phyloP scores from a whole-genome alignment of 2,113 vertebrate genomes.

The Ciconia boyciana region DNA sequence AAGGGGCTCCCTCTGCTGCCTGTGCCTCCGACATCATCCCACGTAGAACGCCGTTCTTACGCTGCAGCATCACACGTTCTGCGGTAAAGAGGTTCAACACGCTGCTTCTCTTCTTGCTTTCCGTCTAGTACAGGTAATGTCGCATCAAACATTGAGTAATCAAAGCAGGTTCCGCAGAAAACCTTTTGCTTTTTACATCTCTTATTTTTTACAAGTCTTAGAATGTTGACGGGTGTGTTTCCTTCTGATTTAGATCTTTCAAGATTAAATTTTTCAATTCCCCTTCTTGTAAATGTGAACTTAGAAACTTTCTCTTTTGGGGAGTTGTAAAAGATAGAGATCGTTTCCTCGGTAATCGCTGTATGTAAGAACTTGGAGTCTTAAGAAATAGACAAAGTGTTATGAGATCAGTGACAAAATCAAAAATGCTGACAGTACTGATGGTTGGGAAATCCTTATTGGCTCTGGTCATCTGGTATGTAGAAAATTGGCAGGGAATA shows the following conservation, averaged over 20 bases:
- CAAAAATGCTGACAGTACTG: neutral
- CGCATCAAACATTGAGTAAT: neutral
- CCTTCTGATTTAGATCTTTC: neutral
- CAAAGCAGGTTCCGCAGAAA: neutral
- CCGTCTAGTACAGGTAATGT: accelerated
- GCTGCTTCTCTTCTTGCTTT: neutral
- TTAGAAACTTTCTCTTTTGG: neutral
- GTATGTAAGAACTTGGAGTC: neutral
- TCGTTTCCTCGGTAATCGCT: neutral
- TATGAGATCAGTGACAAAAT: neutral
- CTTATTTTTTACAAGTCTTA: neutral
- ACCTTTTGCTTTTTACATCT: neutral
- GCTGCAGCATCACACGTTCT: neutral
- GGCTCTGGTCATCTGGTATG: neutral
- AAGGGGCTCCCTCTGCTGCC: neutral
- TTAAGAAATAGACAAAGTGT: neutral
- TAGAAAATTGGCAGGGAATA: neutral
- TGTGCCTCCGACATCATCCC: accelerated
- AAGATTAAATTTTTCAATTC: neutral
- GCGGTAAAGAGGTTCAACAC: neutral
- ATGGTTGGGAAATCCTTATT: neutral
- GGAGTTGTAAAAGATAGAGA: neutral
- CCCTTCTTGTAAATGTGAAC: neutral
- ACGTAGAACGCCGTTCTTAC: accelerated
- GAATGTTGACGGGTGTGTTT: accelerated